Conservation (phyloP, 2,113 vertebrate genomes). For the Balaenoptera acutorostrata region DNA sequence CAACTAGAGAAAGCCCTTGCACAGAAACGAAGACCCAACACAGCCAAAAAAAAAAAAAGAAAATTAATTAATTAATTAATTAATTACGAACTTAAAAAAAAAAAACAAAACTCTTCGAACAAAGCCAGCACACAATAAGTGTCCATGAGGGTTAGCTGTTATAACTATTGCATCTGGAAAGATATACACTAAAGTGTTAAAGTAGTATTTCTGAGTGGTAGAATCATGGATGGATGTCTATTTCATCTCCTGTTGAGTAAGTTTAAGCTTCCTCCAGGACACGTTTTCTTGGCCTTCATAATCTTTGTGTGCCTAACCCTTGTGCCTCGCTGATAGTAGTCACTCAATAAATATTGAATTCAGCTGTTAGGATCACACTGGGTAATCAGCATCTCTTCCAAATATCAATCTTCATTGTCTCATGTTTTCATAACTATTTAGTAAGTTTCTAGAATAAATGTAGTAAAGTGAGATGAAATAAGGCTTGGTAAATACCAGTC, state of each 20-base stretch:
- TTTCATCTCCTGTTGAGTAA: neutral
- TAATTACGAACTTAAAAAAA: neutral
- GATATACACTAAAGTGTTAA: neutral
- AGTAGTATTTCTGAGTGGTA: neutral
- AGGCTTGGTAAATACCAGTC: neutral
- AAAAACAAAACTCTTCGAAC: neutral
- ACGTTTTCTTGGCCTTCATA: neutral
- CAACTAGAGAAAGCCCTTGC: too few relatives aligned
- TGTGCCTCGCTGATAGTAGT: neutral
- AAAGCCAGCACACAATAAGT: neutral
- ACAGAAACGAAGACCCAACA: too few relatives aligned
- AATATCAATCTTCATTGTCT: neutral
- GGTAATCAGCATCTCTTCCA: neutral
- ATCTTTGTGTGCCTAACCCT: neutral
- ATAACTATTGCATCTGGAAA: neutral
- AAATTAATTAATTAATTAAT: neutral
- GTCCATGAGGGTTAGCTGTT: neutral
- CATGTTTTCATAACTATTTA: neutral
- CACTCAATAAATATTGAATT: neutral
- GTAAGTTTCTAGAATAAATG: neutral
- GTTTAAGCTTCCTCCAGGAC: neutral
- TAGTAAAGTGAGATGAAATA: neutral
- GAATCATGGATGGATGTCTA: neutral
- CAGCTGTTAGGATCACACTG: neutral
- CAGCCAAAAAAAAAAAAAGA: neutral